A percentile compares a stretch with the other conserved stretches of the same genome.
These are phyloP conservation scores for Pseudopodoces humilis DNA, from an alignment of 2,113 vertebrate genomes.

Conservation along the genomic window DNA sequence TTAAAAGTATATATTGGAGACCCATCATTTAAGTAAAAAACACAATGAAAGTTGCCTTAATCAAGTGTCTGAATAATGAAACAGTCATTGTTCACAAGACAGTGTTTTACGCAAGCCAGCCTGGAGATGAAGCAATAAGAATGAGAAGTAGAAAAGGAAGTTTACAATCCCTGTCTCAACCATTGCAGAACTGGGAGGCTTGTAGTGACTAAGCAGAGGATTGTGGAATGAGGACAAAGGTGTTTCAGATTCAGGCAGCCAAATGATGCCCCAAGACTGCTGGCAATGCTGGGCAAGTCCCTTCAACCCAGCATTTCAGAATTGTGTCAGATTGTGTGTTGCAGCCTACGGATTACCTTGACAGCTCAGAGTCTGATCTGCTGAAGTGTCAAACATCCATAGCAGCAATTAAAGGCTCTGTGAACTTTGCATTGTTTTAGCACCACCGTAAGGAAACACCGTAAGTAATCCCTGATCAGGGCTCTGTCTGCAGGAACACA, in stretches of 20 bases:
- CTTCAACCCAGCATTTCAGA: background rate
- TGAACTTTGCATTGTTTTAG: background rate
- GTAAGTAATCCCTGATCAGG: rapidly evolving
- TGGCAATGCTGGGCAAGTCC: background rate
- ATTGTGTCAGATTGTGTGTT: background rate
- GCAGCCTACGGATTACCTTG: background rate
- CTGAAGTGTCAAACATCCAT: background rate
- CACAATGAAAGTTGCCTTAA: background rate
- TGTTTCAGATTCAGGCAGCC: background rate
- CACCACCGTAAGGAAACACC: background rate
- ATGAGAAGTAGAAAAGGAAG: background rate
- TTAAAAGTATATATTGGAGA: background rate
- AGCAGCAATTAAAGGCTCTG: background rate
- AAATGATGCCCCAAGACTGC: background rate
- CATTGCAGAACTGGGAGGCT: background rate
- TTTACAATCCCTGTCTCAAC: background rate
- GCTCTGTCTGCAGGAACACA: background rate
- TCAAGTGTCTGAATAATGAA: background rate
- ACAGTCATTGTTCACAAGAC: background rate
- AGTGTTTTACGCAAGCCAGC: background rate
- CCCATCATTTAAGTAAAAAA: background rate
- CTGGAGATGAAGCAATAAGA: background rate
- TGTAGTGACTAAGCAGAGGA: background rate
- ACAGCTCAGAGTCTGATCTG: background rate
- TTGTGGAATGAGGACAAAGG: background rate